Conservation (phyloP, 1,140 invertebrate genomes). For the Aphidius gifuensis region DNA sequence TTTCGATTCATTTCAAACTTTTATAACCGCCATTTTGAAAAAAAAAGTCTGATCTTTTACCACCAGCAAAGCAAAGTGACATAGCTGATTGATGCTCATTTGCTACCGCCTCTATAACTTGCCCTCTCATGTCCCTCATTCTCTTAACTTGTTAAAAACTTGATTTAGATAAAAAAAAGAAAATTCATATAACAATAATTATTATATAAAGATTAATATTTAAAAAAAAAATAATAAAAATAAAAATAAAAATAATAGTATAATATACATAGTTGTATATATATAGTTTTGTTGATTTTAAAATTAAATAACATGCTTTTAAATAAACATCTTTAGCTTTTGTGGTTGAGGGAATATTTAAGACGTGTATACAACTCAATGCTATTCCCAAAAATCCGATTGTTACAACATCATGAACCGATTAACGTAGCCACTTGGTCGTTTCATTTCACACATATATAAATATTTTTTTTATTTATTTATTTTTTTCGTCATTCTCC, state of each 20-base stretch:
- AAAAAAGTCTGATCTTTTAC: conserved; percentile 6
- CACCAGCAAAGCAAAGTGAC: not conserved
- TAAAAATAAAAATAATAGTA: too few species aligned
- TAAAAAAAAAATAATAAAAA: too few species aligned
- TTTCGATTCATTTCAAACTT: conserved; percentile 23
- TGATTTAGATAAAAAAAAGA: conserved; percentile 6
- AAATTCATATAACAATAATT: too few species aligned
- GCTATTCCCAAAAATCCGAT: conserved; percentile 33
- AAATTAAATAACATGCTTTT: too few species aligned
- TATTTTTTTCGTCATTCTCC: too few species aligned
- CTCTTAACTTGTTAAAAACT: conserved; percentile 16
- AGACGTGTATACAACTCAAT: too few species aligned
- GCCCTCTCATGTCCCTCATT: conserved; percentile 8
- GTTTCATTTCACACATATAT: conserved; percentile 4
- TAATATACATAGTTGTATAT: too few species aligned
- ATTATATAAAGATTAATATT: too few species aligned
- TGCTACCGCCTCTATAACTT: conserved; percentile 17
- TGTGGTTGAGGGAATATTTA: too few species aligned
- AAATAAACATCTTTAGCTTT: too few species aligned
- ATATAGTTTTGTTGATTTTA: too few species aligned
- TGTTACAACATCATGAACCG: conserved; percentile 49
- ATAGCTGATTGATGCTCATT: conserved; percentile 23
- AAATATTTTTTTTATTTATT: too few species aligned
- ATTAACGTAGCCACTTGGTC: conserved; percentile 47
- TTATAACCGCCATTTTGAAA: conserved; percentile 14